These are phyloP conservation scores for Ianthella basta DNA, from an alignment of 37 sponge, comb jelly and placozoan species.

Conservation along the genomic window DNA sequence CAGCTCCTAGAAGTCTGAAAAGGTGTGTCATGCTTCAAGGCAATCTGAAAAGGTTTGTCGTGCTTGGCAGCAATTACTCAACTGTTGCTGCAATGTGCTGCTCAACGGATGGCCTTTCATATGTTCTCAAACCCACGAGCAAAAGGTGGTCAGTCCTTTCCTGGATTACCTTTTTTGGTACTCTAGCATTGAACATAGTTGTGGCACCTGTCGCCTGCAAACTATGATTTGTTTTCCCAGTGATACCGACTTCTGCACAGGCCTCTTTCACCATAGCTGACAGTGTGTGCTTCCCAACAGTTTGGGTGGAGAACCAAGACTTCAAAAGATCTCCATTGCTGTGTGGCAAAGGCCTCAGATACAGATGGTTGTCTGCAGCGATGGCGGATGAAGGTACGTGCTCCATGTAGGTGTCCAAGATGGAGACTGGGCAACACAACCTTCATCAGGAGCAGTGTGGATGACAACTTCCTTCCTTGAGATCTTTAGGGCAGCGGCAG, in stretches of 20 bases:
- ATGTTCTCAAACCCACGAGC: neutral
- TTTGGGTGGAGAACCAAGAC: conserved; percentile 6
- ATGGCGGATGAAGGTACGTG: neutral
- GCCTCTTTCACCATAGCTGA: neutral
- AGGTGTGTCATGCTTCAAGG: no score
- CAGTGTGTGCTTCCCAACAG: conserved; percentile 24
- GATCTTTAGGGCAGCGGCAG: neutral
- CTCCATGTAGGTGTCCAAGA: conserved; percentile 3
- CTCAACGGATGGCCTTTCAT: no score
- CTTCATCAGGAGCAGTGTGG: neutral
- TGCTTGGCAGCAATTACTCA: no score
- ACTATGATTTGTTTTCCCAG: conserved; percentile 27
- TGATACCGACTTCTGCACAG: conserved; percentile 28
- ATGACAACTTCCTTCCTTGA: neutral
- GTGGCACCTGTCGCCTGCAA: conserved; percentile 26
- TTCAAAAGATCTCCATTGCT: neutral
- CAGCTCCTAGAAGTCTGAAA: no score
- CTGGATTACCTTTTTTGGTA: conserved; percentile 34
- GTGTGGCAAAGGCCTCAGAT: neutral
- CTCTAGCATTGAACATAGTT: conserved; percentile 11
- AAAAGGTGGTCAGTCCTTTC: conserved; percentile 10
- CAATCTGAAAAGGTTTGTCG: no score
- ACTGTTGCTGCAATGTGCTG: no score
- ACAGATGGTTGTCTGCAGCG: neutral
- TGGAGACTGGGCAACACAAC: neutral